Evolutionary conservation across 2,113 vertebrate genomes (phyloP).

Genomic region (Myotis lucifugus): DNA sequence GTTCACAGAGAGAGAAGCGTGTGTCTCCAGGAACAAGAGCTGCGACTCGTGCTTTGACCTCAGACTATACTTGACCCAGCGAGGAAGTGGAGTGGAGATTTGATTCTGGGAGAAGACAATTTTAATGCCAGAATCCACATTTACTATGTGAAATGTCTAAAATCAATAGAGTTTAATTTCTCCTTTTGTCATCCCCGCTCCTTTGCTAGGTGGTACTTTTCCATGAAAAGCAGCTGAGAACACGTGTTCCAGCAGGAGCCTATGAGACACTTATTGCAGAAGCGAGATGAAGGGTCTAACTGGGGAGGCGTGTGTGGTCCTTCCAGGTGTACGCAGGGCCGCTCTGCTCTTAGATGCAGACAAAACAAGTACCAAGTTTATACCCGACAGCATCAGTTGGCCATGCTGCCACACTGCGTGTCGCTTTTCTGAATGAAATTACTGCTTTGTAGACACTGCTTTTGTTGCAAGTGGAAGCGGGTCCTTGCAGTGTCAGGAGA

Average conservation of each 20-base stretch:
- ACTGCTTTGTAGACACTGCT: neutral
- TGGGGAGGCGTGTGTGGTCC: neutral
- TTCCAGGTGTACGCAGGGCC: neutral
- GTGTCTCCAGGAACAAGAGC: neutral
- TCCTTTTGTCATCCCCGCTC: neutral
- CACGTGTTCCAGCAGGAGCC: neutral
- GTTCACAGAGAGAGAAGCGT: fast-evolving
- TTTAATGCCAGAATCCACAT: neutral
- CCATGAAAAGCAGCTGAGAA: neutral
- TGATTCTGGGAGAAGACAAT: neutral
- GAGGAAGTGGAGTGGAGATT: neutral
- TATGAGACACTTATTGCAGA: neutral
- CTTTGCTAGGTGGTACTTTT: neutral
- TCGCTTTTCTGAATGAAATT: neutral
- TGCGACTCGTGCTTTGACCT: neutral
- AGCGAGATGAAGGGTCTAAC: neutral
- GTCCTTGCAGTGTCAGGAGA: too few species aligned
- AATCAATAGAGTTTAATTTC: neutral
- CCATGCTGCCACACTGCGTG: fast-evolving
- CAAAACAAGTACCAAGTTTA: neutral
- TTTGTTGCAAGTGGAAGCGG: too few species aligned
- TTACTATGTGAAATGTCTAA: neutral
- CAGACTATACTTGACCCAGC: neutral
- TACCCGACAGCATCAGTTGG: neutral
- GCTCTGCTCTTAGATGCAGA: slow-evolving; percentile 18